Base-by-base conservation (phyloP, 2,797 vertebrate genomes). In the Fundulus diaphanus region DNA sequence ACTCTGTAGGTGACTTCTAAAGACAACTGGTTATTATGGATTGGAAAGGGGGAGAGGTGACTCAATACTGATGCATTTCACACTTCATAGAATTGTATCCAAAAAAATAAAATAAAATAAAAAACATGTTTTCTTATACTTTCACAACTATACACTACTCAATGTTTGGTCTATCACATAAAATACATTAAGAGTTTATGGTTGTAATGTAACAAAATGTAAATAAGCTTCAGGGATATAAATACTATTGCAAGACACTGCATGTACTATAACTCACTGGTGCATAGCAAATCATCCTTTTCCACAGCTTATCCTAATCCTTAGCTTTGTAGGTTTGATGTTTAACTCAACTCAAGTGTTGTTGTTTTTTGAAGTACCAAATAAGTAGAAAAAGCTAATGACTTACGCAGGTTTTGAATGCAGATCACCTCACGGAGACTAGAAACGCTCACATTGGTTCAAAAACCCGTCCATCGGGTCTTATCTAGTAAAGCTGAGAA, bases 401-500 rank as follows among this genome's bases (percentile, higher is more conserved):
- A 67, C 46, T 22, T 27, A 56, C 31, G 27, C 11, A 20, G 5
- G 1, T 52, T 66, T 68, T 5, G 29, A 29, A 37, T 33, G 18
- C 12, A 54, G 9, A 7, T 51, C 24, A 18, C 31, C 2, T 54
- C 15, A 18, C 18, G n/a, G 35, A 74, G 48, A 46, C n/a, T 40
- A 35, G 24, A 52, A 52, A 66, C 5, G n/a, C 46, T 54, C 48
- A 54, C 20, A 33, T 66, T 48, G 12, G 24, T 59, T 59, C 46
- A 31, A 18, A 68, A 59, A 59, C 5, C 5, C 22, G n/a, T 18
- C 56, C 16, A 68, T 44, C n/a, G 35, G 13, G n/a, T 65, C 27
- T 48, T 52, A 61, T 65, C 48, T 76, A 6, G 29, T 57, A 46
- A 54, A 72, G 37, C 52, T 57, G 31, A 57, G 51, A 68, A 68